These are phyloP conservation scores for Epicauta chinensis DNA, from an alignment of 1,140 invertebrate species.

Conservation along the genomic window DNA sequence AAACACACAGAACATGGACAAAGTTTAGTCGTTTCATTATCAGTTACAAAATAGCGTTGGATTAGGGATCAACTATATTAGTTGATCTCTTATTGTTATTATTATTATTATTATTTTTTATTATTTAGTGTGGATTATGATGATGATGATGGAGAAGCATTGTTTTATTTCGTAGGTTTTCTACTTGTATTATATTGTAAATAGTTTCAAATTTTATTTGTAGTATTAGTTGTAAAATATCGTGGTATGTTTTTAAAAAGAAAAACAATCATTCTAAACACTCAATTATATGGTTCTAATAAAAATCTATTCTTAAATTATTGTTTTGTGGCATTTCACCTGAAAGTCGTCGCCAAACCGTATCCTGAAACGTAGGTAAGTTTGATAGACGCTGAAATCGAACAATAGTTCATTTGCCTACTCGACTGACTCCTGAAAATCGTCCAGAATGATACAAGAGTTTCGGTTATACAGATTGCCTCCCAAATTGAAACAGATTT, in stretches of 20 bases:
- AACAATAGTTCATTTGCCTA: too few relatives aligned
- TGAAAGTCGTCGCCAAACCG: too few relatives aligned
- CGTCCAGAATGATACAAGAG: too few relatives aligned
- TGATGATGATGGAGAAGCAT: too few relatives aligned
- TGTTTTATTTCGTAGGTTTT: conserved; percentile 33
- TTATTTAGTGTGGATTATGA: conserved; percentile 27
- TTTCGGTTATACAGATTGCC: too few relatives aligned
- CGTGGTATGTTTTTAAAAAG: conserved; percentile 32
- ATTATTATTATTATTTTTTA: conserved; percentile 29
- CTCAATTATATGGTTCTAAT: conserved; percentile 29
- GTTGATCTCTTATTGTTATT: conserved; percentile 23
- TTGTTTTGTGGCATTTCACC: too few relatives aligned
- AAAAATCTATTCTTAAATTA: not conserved
- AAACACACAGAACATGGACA: conserved; percentile 14
- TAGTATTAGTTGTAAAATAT: conserved; percentile 33
- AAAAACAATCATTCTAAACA: conserved; percentile 31
- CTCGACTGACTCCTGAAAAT: too few relatives aligned
- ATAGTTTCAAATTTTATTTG: conserved; percentile 24
- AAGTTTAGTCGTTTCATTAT: too few relatives aligned
- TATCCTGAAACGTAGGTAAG: too few relatives aligned
- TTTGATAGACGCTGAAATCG: too few relatives aligned
- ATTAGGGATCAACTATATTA: conserved; percentile 33
- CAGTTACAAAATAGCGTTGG: too few relatives aligned
- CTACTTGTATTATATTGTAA: conserved; percentile 38
- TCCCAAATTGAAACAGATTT: too few relatives aligned